Base-by-base conservation (phyloP, 2,888 invertebrate species). In the Ctenicera cuprea region DNA sequence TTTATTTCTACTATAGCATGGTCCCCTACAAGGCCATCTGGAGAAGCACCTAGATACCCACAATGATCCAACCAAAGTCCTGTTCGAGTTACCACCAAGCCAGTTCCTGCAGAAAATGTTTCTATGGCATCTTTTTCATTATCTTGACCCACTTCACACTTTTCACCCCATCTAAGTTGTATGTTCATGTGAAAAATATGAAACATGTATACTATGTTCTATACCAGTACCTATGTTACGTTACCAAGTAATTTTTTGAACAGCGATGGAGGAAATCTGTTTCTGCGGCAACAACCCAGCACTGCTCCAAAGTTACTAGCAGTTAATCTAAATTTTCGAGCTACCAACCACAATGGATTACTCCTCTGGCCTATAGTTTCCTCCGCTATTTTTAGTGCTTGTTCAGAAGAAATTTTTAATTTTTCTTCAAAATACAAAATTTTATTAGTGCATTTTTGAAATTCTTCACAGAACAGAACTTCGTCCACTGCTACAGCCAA, bases 1-100 rank as follows among this genome's bases (percentile, higher is more conserved):
- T 75, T 75, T 33, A 75, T 57, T 68, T 75, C 74, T 8, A 74
- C 12, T 16, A 74, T 14, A 20, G n/a, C 67, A 14, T 43, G 8
- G 0, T 43, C 14, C 41, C 52, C 63, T 14, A 71, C 54, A 16
- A 74, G 37, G 1, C 74, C 74, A 65, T 74, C 65, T n/a, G 70
- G 70, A 16, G 33, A 70, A 16, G 65, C 70, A n/a, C 70, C 74
- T 11, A 65, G 45, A 41, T 38, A 70, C 12, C 64, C 70, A 30
- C 70, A 73, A 14, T 30, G 45, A 26, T 69, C 57, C 20, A 73
- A 22, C 57, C 57, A 63, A 0, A 72, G n/a, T 14, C 62, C 71
- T 9, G 65, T 12, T 1, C 0, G 22, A 12, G 1, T 4, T 4
- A 66, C 38, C 3, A 2, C 8, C 12, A 54, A 16, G 14, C 41